Evolutionary conservation across 2,888 invertebrate genomes (phyloP).

Genomic region (Idaea biselata): DNA sequence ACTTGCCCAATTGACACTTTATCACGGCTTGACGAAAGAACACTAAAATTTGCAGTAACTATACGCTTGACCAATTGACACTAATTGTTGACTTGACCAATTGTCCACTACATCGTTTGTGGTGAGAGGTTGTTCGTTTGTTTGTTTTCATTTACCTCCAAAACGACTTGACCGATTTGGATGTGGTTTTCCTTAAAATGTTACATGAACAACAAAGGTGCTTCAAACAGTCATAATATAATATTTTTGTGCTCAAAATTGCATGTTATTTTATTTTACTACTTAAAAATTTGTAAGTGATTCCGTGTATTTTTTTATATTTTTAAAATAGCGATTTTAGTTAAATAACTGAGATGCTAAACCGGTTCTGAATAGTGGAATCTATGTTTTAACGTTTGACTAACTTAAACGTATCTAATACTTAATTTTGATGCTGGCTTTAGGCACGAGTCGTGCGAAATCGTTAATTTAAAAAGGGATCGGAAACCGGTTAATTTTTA

Average conservation of each 20-base stretch:
- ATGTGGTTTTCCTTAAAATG: background rate
- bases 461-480: background rate
- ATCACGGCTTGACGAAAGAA: too few relatives aligned
- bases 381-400: background rate
- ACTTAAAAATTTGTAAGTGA: background rate
- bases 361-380: background rate
- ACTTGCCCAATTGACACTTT: too few relatives aligned
- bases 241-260: slow-evolving; percentile 22
- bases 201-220: slow-evolving; percentile 15
- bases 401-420: background rate
- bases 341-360: background rate
- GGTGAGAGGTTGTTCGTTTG: too few relatives aligned
- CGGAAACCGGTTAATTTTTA: too few relatives aligned
- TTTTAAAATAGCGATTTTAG: background rate
- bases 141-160: too few relatives aligned
- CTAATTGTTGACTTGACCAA: too few relatives aligned
- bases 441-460: background rate
- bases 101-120: too few relatives aligned
- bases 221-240: slow-evolving; percentile 18
- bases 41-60: too few relatives aligned
- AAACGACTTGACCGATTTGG: too few relatives aligned
- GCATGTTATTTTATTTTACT: slow-evolving; percentile 6
- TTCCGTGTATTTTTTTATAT: background rate
- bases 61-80: too few relatives aligned
- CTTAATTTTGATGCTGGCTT: background rate